Percentiles rank a stretch among this genome's conserved stretches.
Evolutionary conservation across 2,888 invertebrate species (phyloP).

Genomic region (Eupithecia vulgata): DNA sequence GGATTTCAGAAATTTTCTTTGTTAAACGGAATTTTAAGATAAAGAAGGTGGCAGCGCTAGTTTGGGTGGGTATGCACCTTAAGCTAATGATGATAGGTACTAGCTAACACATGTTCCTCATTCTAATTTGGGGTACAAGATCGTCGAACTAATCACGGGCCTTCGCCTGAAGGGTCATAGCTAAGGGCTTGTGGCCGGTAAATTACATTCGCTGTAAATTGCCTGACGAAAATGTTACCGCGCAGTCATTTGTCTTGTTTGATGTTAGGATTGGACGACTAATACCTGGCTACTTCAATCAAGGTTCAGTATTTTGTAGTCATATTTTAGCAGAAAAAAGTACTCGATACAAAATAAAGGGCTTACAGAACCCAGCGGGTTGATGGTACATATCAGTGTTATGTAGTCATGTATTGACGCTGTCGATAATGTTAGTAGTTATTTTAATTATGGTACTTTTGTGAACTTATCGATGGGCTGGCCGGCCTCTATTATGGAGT

Average conservation of each 20-base stretch:
- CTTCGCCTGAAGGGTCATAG: slow-evolving; percentile 52
- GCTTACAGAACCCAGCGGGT: neutral
- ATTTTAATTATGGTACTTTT: neutral
- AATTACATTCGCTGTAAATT: slow-evolving; percentile 51
- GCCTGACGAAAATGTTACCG: slow-evolving; percentile 29
- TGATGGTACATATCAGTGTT: neutral
- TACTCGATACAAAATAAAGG: neutral
- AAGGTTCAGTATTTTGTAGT: neutral
- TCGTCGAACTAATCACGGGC: slow-evolving; percentile 57
- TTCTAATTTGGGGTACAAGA: slow-evolving; percentile 21
- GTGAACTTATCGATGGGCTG: neutral
- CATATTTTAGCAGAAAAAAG: neutral
- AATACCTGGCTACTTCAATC: neutral
- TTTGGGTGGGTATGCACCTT: too few species aligned
- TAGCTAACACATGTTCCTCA: neutral
- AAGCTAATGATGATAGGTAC: neutral
- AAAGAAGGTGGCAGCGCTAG: too few species aligned
- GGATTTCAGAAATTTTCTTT: too few species aligned
- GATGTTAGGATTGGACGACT: slow-evolving; percentile 6
- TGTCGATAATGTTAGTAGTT: too few species aligned
- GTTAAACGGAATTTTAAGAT: too few species aligned
- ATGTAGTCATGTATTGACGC: too few species aligned
- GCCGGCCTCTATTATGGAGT: neutral
- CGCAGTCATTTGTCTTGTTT: slow-evolving; percentile 22
- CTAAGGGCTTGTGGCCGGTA: slow-evolving; percentile 47